These are phyloP conservation scores for Botia kubotai DNA, from an alignment of 2,797 vertebrate species.

Conservation along the genomic window DNA sequence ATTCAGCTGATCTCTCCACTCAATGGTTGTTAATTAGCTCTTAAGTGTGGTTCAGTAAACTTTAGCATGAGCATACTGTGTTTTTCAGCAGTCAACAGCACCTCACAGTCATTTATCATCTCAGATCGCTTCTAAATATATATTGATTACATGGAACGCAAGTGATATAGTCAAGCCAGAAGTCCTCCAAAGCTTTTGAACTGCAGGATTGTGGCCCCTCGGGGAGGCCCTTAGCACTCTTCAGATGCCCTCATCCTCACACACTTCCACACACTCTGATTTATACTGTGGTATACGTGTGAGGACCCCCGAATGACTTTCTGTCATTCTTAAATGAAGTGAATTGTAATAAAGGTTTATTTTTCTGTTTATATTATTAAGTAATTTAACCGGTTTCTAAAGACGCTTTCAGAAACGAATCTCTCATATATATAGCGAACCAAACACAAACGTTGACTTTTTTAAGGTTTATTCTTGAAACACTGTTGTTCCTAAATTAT, in stretches of 20 bases:
- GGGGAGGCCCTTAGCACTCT: neutral
- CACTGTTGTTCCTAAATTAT: too few species aligned
- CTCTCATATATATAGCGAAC: neutral
- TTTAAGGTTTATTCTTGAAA: too few species aligned
- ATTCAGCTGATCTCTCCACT: slow-evolving; percentile 40
- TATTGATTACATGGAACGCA: neutral
- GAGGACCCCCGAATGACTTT: neutral
- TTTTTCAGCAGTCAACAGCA: slow-evolving; percentile 34
- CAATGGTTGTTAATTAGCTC: slow-evolving; percentile 52
- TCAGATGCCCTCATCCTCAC: neutral
- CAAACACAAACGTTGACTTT: too few species aligned
- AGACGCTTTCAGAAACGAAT: neutral
- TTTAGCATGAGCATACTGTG: slow-evolving; percentile 21
- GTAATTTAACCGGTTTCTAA: neutral
- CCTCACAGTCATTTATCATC: slow-evolving; percentile 46
- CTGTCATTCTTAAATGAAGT: neutral
- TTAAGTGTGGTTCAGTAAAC: slow-evolving; percentile 44
- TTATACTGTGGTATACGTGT: neutral
- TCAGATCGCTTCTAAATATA: slow-evolving; percentile 14
- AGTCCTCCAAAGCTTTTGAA: slow-evolving; percentile 24
- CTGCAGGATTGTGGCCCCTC: neutral
- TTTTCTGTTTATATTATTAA: neutral
- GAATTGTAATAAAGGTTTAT: neutral
- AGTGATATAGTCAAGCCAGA: neutral
- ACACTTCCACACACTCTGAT: neutral